phyloP scores from a whole-genome alignment of 2,113 vertebrate genomes.

The Poicephalus meyeri region DNA sequence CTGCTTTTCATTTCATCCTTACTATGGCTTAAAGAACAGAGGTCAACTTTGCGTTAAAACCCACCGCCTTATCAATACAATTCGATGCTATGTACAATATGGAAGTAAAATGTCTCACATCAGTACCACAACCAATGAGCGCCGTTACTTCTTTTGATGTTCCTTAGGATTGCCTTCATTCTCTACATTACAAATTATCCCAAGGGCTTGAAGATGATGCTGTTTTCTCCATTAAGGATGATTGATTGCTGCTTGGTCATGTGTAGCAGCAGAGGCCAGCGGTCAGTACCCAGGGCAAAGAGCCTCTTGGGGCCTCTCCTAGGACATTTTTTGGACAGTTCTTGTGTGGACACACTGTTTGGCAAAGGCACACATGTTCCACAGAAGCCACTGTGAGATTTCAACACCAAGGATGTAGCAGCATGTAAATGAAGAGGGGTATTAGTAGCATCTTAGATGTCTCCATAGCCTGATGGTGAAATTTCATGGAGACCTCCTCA shows the following conservation, averaged over 20 bases:
- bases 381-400: background rate
- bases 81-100: rapidly evolving
- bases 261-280: background rate
- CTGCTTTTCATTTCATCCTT: background rate
- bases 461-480: background rate
- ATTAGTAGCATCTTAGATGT: background rate
- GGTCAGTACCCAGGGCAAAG: background rate
- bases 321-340: background rate
- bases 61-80: rapidly evolving
- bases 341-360: background rate
- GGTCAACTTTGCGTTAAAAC: background rate
- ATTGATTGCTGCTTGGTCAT: background rate
- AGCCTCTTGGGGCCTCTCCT: background rate
- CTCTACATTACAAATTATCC: background rate
- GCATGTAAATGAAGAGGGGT: background rate
- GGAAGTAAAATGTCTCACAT: background rate
- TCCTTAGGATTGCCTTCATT: background rate
- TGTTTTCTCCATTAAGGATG: background rate
- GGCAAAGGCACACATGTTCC: background rate
- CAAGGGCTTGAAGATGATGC: background rate
- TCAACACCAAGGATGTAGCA: background rate
- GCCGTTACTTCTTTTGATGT: background rate
- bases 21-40: background rate
- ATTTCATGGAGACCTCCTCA: background rate
- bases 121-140: background rate